Base-by-base conservation (phyloP, 1,140 invertebrate genomes). In the Cydia splendana region DNA sequence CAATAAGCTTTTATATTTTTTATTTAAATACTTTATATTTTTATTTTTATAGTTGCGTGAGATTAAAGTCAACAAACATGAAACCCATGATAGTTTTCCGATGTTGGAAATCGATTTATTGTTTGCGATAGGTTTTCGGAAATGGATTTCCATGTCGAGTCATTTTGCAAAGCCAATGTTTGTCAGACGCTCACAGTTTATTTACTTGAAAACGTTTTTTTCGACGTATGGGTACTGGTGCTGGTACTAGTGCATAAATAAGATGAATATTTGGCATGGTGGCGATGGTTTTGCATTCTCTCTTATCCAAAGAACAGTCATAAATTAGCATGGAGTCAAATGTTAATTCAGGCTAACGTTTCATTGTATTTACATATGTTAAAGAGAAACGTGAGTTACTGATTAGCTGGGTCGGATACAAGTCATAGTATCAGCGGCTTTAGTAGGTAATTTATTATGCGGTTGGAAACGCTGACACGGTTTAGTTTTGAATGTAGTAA, bases 361-460 rank as follows among this genome's bases (percentile, higher is more conserved):
- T 38, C 30, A 71, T 71, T 71, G 30, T 71, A 71, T 71, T 71
- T 71, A 71, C 67, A 71, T 71, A 71, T 71, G 34, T 71, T 71
- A 42, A 38, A 38, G n/a, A 45, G 67, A 71, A 38, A 7, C 67
- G 34, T 20, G 67, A 42, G 67, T 71, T 71, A 20, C 38, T 42
- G 67, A 71, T 71, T 71, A 71, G 34, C 67, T 42, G n/a, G 67
- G 67, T 71, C n/a, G 67, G 67, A 42, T 38, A 71, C 67, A 45
- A 71, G 13, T 42, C 9, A 71, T 12, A 80, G 71, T 77, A 51
- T 81, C 81, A 77, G 78, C 78, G 81, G 81, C 82, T 85, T 85
- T 83, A 86, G 85, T n/a, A n/a, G n/a, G n/a, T 84, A 81, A 86
- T 83, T 83, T 82, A 77, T 79, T 76, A 80, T 38, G 3, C 74